Evolutionary conservation across 2,113 vertebrate species (phyloP), one percentile per base, ranked within the genome.

Genomic region (Orcinus orca): DNA sequence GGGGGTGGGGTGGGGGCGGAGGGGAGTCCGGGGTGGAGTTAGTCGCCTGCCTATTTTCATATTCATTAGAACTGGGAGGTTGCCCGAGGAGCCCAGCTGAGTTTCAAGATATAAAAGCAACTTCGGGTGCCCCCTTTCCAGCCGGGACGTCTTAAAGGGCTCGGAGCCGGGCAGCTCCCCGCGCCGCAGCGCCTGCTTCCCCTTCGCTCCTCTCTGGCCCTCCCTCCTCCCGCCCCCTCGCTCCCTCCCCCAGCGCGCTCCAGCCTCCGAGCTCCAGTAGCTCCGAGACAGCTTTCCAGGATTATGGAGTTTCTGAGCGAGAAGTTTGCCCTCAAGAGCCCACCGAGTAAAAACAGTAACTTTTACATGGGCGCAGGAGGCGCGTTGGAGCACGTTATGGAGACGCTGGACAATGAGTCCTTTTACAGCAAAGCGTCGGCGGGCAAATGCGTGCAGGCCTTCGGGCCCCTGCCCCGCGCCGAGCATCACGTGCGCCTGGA

Each of bases 291-390:
- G 97, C 98, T 90, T 95, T 96, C 98, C 97, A 98, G 98, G 98
- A 99, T 99, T 99, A 99, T 99, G 99, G 99, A 99, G 98, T 99
- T 99, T 98, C 99, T 99, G 98, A 99, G 99, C 96, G 99, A 99
- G 94, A 99, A 99, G 98, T 99, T 99, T 95, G 98, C 99, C 85
- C 97, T 99, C 97, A 99, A 99, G 98, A 99, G 98, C 97, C 99
- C 98, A 96, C 97, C 98, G 81, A 98, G 99, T 97, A 99, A 99
- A 98, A 99, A 98, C 98, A 98, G 98, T 85, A 99, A 99, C 97
- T 99, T 99, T 98, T 99, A 99, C 99, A 98, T 99, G 99, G 99
- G 99, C 97, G 97, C 99, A 14, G 99, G 98, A 96, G 98, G 98
- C 97, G 98, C 99, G 71, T 98, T 99, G 98, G 99, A 99, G 96